phyloP scores from a whole-genome alignment of 2,888 invertebrate genomes.

The Cybosia mesomella region DNA sequence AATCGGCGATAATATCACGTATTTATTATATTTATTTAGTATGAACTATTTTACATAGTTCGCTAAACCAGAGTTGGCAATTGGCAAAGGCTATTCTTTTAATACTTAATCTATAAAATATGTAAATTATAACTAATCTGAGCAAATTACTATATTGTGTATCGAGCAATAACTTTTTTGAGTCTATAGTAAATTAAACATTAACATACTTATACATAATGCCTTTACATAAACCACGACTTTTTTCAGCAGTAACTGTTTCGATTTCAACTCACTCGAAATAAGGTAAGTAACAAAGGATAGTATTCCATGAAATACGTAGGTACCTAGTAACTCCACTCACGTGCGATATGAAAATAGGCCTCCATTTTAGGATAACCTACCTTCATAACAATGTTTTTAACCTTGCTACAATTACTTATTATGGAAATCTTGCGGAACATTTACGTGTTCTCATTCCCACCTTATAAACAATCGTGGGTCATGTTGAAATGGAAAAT shows the following conservation, averaged over 20 bases:
- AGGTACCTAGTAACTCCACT: conserved; percentile 10
- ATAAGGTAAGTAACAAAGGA: conserved; percentile 29
- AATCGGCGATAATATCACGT: too few relatives aligned
- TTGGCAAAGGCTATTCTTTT: too few relatives aligned
- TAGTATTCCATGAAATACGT: conserved; percentile 20
- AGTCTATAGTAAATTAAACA: too few relatives aligned
- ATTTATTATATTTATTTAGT: too few relatives aligned
- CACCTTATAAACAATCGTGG: conserved; percentile 58
- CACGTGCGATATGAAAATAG: conserved; percentile 25
- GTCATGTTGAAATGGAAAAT: conserved; percentile 67
- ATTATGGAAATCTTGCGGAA: conserved; percentile 34
- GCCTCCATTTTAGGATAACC: conserved; percentile 21
- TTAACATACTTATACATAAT: too few relatives aligned
- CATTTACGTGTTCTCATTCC: conserved; percentile 58
- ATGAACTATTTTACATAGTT: too few relatives aligned
- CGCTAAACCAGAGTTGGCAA: too few relatives aligned
- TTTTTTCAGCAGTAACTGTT: background rate
- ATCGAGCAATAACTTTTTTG: too few relatives aligned
- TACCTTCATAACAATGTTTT: conserved; percentile 23
- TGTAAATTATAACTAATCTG: too few relatives aligned
- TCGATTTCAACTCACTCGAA: conserved; percentile 22
- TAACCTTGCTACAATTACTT: conserved; percentile 44
- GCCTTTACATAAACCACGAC: too few relatives aligned
- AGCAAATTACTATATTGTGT: too few relatives aligned
- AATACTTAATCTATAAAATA: too few relatives aligned